A percentile compares a stretch with the other conserved stretches of the same genome.
Conservation (phyloP, 2,888 invertebrate species). For the Noctuana brunneofusca region DNA sequence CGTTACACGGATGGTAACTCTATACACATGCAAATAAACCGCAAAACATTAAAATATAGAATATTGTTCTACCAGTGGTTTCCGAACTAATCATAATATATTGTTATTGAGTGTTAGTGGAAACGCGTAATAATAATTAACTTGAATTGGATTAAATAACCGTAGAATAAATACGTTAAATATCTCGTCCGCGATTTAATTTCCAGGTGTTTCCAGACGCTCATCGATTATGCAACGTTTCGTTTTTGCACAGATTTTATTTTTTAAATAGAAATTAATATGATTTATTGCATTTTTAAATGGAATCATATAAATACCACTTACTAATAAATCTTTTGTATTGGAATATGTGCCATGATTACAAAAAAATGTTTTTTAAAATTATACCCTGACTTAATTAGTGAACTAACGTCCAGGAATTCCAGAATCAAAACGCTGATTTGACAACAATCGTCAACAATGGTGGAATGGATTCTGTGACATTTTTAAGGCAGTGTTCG, state of each 20-base stretch:
- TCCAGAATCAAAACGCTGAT: constrained; percentile 59
- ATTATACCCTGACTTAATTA: background rate
- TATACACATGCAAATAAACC: no score
- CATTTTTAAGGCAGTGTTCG: constrained; percentile 75
- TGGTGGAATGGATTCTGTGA: constrained; percentile 79
- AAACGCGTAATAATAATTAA: no score
- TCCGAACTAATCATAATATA: no score
- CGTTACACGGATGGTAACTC: background rate
- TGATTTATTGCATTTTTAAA: background rate
- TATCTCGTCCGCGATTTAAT: no score
- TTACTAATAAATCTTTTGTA: background rate
- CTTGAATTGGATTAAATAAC: no score
- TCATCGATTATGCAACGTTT: constrained; percentile 27
- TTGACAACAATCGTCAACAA: constrained; percentile 80
- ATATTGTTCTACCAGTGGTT: no score
- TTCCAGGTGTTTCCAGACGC: constrained; percentile 13
- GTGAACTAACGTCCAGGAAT: constrained; percentile 29
- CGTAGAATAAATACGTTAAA: no score
- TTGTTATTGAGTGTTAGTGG: no score
- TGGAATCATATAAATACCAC: background rate
- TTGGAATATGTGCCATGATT: background rate
- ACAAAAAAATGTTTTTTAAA: background rate
- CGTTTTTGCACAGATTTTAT: constrained; percentile 4
- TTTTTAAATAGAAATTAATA: background rate
- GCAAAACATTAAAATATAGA: no score